Evolutionary conservation across 2,888 invertebrate genomes (phyloP).

Genomic region (Myopa testacea): DNA sequence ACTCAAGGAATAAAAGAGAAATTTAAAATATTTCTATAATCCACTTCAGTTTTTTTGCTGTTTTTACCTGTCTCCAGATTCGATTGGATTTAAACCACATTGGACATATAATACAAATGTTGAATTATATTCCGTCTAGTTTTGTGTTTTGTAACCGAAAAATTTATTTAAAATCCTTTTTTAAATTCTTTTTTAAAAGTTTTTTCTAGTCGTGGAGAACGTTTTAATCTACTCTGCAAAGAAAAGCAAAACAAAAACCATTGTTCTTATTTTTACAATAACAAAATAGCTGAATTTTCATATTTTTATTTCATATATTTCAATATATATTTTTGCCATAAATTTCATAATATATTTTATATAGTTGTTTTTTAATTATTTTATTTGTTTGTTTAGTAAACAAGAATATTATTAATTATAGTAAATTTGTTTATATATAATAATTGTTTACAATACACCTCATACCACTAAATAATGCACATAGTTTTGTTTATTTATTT

Average conservation of each 20-base stretch:
- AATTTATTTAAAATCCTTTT: no score
- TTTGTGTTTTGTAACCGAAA: neutral
- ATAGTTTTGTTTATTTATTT: constrained; percentile 53
- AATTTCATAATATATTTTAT: constrained; percentile 44
- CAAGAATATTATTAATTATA: constrained; percentile 44
- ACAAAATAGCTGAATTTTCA: constrained; percentile 46
- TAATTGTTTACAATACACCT: constrained; percentile 54
- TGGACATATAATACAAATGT: no score
- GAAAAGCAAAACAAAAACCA: constrained; percentile 30
- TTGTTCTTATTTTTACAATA: constrained; percentile 39
- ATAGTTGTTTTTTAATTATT: constrained; percentile 34
- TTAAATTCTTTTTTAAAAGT: no score
- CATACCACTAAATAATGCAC: constrained; percentile 58
- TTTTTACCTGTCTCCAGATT: no score
- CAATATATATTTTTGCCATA: constrained; percentile 49
- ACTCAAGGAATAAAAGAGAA: no score
- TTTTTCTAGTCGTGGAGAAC: no score
- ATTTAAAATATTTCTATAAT: no score
- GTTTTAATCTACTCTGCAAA: neutral
- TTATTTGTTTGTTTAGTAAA: constrained; percentile 38
- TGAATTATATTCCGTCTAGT: neutral
- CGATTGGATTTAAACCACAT: no score
- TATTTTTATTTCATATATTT: constrained; percentile 45
- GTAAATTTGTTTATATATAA: constrained; percentile 43
- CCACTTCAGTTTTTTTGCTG: no score